These are phyloP conservation scores for Mesoligia furuncula DNA, from an alignment of 2,888 invertebrate genomes.

Conservation along the genomic window DNA sequence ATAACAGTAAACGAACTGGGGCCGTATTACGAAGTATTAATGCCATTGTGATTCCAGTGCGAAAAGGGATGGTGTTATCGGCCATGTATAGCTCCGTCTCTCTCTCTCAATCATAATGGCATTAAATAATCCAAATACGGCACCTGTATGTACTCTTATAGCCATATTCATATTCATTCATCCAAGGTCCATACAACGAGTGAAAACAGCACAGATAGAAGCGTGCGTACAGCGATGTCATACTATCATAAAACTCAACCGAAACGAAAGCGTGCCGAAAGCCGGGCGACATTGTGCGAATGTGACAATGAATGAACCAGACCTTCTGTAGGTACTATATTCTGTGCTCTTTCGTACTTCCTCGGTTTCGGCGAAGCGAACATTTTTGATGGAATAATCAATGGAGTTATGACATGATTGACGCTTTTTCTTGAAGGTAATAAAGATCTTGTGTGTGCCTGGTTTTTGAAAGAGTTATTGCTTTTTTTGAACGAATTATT, in stretches of 20 bases:
- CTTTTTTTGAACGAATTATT: constrained; percentile 19
- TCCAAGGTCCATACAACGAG: not conserved
- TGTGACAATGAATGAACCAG: not conserved
- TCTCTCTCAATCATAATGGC: too few relatives aligned
- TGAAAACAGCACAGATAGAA: not conserved
- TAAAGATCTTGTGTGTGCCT: not conserved
- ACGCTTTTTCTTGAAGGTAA: constrained; percentile 21
- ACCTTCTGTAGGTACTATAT: not conserved
- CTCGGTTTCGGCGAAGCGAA: constrained; percentile 22
- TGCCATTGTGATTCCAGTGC: not conserved
- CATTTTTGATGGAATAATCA: constrained; percentile 36
- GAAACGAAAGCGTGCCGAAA: not conserved
- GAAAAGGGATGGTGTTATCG: not conserved
- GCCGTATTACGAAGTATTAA: not conserved
- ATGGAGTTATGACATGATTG: constrained; percentile 27
- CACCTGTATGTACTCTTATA: not conserved
- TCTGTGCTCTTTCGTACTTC: not conserved
- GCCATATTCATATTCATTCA: not conserved
- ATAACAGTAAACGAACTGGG: not conserved
- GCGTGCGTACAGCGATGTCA: not conserved
- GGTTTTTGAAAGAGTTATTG: constrained; percentile 17
- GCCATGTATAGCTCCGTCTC: not conserved
- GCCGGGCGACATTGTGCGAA: not conserved
- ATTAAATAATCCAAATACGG: too few relatives aligned
- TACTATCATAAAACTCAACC: too few relatives aligned